These are phyloP conservation scores for Ormyrus thymus DNA, from an alignment of 2,888 invertebrate species.

Conservation along the genomic window DNA sequence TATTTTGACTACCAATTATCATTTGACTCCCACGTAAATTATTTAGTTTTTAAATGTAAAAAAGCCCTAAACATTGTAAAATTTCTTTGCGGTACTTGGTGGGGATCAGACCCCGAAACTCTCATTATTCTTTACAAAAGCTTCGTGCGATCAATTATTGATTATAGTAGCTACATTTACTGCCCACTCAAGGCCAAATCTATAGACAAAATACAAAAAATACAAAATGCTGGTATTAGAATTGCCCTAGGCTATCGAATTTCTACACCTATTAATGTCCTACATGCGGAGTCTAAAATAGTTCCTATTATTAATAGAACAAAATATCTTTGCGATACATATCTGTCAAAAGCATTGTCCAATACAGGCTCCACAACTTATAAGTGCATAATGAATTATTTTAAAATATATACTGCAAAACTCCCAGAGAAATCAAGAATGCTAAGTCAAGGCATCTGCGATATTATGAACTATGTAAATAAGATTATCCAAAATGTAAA, in stretches of 20 bases:
- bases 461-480: not conserved
- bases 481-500: slow-evolving; percentile 7
- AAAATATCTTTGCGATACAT: slow-evolving; percentile 9
- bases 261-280: slow-evolving; percentile 13
- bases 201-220: not conserved
- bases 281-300: slow-evolving; percentile 36
- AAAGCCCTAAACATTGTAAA: slow-evolving; percentile 28
- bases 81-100: slow-evolving; percentile 9
- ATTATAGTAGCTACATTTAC: slow-evolving; percentile 17
- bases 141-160: slow-evolving; percentile 14
- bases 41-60: not conserved
- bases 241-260: slow-evolving; percentile 30
- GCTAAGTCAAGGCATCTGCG: not conserved
- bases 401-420: not conserved
- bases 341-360: slow-evolving; percentile 16
- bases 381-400: slow-evolving; percentile 5
- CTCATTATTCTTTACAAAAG: slow-evolving; percentile 21
- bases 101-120: not conserved
- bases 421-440: not conserved
- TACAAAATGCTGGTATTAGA: slow-evolving; percentile 15
- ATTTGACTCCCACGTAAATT: not conserved
- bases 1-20: not conserved
- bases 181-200: not conserved
- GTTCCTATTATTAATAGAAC: not conserved
- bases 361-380: not conserved